Evolutionary conservation across 1,140 invertebrate genomes (phyloP).

Genomic region (Meloidogyne chitwoodi): DNA sequence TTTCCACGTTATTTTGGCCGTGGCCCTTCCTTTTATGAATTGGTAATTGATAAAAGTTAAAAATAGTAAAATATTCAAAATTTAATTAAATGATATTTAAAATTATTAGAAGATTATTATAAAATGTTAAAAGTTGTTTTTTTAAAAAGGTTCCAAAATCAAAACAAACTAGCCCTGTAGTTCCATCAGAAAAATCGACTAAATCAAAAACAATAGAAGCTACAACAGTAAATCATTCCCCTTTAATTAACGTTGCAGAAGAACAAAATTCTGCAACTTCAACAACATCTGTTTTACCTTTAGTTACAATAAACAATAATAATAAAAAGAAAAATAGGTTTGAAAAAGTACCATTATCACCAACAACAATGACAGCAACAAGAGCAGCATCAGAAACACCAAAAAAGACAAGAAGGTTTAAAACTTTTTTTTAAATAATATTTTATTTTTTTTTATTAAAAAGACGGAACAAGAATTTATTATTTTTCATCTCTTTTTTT

Average conservation of each 20-base stretch:
- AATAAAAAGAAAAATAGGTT: not conserved
- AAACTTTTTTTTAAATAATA: not conserved
- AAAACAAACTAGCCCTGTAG: not conserved
- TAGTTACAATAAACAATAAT: not conserved
- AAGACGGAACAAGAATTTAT: constrained; percentile 2
- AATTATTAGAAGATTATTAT: too few species aligned
- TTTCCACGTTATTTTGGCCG: too few species aligned
- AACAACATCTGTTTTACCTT: not conserved
- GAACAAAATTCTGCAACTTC: not conserved
- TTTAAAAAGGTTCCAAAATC: not conserved
- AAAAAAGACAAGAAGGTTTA: not conserved
- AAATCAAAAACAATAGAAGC: not conserved
- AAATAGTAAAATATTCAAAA: too few species aligned
- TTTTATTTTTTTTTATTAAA: not conserved
- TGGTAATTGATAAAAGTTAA: too few species aligned
- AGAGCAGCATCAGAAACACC: not conserved
- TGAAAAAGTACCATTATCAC: not conserved
- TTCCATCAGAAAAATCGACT: not conserved
- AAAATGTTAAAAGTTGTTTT: too few species aligned
- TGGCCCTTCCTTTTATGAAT: too few species aligned
- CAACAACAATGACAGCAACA: not conserved
- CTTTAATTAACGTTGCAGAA: not conserved
- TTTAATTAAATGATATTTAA: too few species aligned
- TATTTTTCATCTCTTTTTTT: constrained; percentile 5
- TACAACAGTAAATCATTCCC: not conserved